phyloP scores from a whole-genome alignment of 2,113 vertebrate genomes.

The Myrmophylax atrothorax region DNA sequence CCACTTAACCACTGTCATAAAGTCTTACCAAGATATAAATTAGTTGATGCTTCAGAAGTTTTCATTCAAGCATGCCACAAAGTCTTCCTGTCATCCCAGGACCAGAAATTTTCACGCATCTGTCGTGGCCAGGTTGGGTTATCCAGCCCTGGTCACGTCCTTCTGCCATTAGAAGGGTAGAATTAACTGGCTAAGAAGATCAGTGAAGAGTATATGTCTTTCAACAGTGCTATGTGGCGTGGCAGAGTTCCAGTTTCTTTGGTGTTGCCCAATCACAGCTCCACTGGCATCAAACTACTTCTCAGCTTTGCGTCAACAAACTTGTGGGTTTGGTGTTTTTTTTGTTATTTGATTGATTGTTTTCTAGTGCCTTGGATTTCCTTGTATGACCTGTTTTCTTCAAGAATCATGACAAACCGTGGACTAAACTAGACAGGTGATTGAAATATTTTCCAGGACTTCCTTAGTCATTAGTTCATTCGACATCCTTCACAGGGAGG shows the following conservation, averaged over 20 bases:
- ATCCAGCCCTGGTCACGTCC: neutral
- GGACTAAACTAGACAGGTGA: neutral
- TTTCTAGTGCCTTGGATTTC: neutral
- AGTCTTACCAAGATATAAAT: neutral
- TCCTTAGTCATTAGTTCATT: neutral
- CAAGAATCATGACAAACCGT: neutral
- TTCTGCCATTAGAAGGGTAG: neutral
- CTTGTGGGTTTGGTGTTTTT: rapidly evolving
- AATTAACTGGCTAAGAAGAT: neutral
- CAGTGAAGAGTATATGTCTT: neutral
- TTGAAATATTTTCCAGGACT: neutral
- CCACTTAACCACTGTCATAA: neutral
- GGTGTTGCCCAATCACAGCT: neutral
- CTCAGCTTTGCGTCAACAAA: neutral
- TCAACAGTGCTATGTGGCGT: neutral
- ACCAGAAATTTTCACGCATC: neutral
- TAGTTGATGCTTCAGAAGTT: neutral
- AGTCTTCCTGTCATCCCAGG: neutral
- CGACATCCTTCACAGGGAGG: neutral
- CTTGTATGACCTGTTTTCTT: neutral
- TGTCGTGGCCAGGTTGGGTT: neutral
- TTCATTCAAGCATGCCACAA: neutral
- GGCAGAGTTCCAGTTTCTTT: neutral
- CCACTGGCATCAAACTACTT: neutral
- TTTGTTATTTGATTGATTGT: neutral